Base-by-base conservation (phyloP, 1,140 invertebrate genomes). In the Trypoxylus dichotomus region DNA sequence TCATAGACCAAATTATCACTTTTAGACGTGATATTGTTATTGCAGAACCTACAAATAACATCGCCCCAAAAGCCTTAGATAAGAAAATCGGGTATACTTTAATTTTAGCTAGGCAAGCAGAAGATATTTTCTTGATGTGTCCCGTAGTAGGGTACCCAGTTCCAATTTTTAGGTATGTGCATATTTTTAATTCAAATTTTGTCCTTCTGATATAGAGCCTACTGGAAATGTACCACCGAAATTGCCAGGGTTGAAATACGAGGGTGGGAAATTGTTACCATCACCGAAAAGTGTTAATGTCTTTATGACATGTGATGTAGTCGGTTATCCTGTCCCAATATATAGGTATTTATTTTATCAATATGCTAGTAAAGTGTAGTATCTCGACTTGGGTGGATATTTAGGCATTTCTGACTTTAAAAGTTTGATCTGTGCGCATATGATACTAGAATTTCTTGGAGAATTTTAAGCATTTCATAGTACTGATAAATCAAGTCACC, bases 41-140 rank as follows among this genome's bases (percentile, higher is more conserved):
- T 90, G 81, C 90, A 92, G 91, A 92, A 86, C 91, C 91, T 41
- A 92, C 90, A 43, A 90, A 91, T 88, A 92, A 92, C 85, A 90
- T 92, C 76, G 85, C 89, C 79, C 91, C 91, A 82, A 88, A 88
- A 84, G 79, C 80, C 5, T 58, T 84, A 15, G 83, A 84, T 58
- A 77, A 83, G 43, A 83, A 85, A 80, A 78, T 84, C 79, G 80
- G 84, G 41, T 83, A 80, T 71, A 84, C 82, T 54, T 75, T 84
- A 32, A 73, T 84, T 25, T 76, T 79, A 10, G 79, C 76, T n/a
- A 42, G 15, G 2, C 21, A 74, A 43, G 77, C 37, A n/a, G 85
- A 89, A 79, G 85, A 86, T 74, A 87, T 88, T 82, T 91, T 90
- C 81, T 85, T 92, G 82, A 89, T 88, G 85, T 92, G 91, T 83